phyloP scores from a whole-genome alignment of 2,888 invertebrate genomes.

The Atrina japonica region DNA sequence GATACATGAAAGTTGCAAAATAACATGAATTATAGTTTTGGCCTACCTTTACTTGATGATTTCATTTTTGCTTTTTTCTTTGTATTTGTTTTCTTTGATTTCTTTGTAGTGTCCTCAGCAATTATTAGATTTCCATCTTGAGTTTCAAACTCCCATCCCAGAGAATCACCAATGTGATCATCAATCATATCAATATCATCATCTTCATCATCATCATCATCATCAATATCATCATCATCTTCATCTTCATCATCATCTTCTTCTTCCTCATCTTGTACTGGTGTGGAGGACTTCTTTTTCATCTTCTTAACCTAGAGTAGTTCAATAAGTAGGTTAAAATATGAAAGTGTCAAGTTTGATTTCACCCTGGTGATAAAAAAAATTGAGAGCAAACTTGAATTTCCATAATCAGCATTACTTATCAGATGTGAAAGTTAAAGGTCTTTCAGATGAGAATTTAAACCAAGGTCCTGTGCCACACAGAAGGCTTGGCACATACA shows the following conservation, averaged over 20 bases:
- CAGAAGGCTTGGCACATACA: too few species aligned
- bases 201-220: slow-evolving; percentile 49
- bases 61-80: slow-evolving; percentile 31
- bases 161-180: slow-evolving; percentile 35
- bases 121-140: slow-evolving; percentile 58
- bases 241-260: slow-evolving; percentile 38
- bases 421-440: too few species aligned
- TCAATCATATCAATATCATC: slow-evolving; percentile 41
- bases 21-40: too few species aligned
- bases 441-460: too few species aligned
- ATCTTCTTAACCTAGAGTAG: slow-evolving; percentile 9
- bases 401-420: too few species aligned
- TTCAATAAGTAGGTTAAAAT: not conserved
- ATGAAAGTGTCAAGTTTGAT: not conserved
- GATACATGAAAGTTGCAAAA: too few species aligned
- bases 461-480: too few species aligned
- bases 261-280: slow-evolving; percentile 24
- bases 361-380: too few species aligned
- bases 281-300: slow-evolving; percentile 20
- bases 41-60: slow-evolving; percentile 25
- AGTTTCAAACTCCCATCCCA: slow-evolving; percentile 47
- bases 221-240: slow-evolving; percentile 44
- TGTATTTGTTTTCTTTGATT: slow-evolving; percentile 40
- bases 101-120: slow-evolving; percentile 53
- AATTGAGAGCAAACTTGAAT: too few species aligned